These are phyloP conservation scores for Gavia stellata DNA, from an alignment of 2,113 vertebrate species.

Conservation along the genomic window DNA sequence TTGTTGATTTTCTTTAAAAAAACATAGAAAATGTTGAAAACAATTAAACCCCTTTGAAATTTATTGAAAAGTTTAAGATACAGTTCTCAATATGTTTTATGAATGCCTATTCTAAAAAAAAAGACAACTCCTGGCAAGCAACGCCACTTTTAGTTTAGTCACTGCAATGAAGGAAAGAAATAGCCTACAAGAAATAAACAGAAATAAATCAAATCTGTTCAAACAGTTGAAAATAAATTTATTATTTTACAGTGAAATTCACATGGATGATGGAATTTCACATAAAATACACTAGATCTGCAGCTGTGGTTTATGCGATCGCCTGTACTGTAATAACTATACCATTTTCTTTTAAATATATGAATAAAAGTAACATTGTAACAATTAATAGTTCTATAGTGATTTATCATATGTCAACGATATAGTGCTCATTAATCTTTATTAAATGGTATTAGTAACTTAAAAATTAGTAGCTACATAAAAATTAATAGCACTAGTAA, in stretches of 20 bases:
- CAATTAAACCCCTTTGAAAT: background rate
- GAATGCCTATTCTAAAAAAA: background rate
- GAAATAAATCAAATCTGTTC: slow-evolving; percentile 1
- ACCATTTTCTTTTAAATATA: background rate
- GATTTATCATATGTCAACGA: background rate
- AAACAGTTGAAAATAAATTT: background rate
- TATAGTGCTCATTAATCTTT: background rate
- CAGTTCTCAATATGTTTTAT: background rate
- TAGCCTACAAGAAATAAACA: background rate
- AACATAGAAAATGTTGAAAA: background rate
- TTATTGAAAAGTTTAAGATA: background rate
- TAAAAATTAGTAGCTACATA: background rate
- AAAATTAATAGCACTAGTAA: background rate
- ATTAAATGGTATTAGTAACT: background rate
- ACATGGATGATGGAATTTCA: background rate
- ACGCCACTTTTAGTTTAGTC: background rate
- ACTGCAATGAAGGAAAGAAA: background rate
- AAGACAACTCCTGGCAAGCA: background rate
- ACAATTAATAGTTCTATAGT: background rate
- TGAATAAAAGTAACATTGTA: background rate
- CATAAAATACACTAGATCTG: background rate
- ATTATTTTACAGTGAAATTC: background rate
- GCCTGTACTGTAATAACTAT: background rate
- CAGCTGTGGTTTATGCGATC: background rate
- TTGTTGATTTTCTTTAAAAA: background rate